These are phyloP conservation scores for Acrobasis suavella DNA, from an alignment of 2,888 invertebrate species.

Conservation along the genomic window DNA sequence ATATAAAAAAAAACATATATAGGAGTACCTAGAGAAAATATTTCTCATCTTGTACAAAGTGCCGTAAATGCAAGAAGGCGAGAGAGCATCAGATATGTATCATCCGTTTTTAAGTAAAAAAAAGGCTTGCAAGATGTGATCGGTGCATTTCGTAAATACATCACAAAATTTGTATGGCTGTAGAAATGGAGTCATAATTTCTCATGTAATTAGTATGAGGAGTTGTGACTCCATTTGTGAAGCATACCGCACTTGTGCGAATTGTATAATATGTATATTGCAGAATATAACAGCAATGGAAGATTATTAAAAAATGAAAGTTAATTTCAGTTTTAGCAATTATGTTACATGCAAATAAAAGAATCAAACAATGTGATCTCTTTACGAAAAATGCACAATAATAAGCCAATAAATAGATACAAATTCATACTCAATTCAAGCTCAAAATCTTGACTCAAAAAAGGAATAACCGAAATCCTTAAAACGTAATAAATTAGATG, in stretches of 20 bases:
- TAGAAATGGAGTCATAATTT: too few relatives aligned
- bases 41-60: conserved; percentile 26
- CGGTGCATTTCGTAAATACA: background rate
- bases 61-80: conserved; percentile 22
- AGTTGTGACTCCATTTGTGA: too few relatives aligned
- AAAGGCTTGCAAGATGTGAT: background rate
- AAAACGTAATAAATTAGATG: conserved; percentile 8
- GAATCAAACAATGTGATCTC: conserved; percentile 1
- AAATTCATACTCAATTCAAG: background rate
- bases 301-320: background rate
- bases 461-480: conserved; percentile 3
- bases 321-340: too few relatives aligned
- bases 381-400: background rate
- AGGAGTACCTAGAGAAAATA: background rate
- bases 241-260: too few relatives aligned
- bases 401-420: conserved; percentile 8
- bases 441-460: background rate
- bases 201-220: too few relatives aligned
- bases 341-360: too few relatives aligned
- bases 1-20: background rate
- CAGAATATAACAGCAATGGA: background rate
- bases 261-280: too few relatives aligned
- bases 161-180: background rate
- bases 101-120: background rate
- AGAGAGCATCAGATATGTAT: conserved; percentile 12